Percentiles rank a stretch among this genome's conserved stretches.
These are phyloP conservation scores for Cottoperca gobio DNA, from an alignment of 2,797 vertebrate species.

Conservation along the genomic window DNA sequence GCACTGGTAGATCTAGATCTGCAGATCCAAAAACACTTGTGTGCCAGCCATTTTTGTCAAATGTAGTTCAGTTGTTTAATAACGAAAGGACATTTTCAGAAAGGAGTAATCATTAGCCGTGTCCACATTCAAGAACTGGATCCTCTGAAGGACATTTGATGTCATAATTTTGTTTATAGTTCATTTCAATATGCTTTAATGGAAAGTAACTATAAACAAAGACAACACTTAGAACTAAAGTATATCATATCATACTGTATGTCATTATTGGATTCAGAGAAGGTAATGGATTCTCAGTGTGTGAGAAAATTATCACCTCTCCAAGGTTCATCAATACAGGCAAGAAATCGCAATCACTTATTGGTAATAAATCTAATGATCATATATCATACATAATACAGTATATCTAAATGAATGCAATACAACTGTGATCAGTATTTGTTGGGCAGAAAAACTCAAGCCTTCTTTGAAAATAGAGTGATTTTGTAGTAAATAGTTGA, in stretches of 20 bases:
- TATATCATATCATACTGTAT: neutral
- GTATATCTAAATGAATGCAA: neutral
- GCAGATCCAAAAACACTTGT: slow-evolving; percentile 25
- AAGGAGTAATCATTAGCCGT: neutral
- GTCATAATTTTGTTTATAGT: too few relatives aligned
- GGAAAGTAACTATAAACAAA: neutral
- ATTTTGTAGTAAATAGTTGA: too few relatives aligned
- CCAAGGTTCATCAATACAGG: neutral
- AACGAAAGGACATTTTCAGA: neutral
- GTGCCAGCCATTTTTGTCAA: neutral
- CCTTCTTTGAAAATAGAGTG: too few relatives aligned
- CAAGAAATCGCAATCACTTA: too few relatives aligned
- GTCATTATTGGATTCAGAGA: neutral
- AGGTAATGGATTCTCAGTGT: neutral
- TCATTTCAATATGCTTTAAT: too few relatives aligned
- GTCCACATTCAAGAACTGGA: neutral
- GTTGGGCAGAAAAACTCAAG: too few relatives aligned
- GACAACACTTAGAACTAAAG: neutral
- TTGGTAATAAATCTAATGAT: neutral
- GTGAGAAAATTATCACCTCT: neutral
- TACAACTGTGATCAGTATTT: neutral
- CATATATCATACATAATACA: too few relatives aligned
- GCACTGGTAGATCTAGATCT: slow-evolving; percentile 44
- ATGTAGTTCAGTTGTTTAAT: neutral
- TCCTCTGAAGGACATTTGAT: too few relatives aligned